Evolutionary conservation across 1,140 invertebrate genomes (phyloP).

Genomic region (Orussus abietinus): DNA sequence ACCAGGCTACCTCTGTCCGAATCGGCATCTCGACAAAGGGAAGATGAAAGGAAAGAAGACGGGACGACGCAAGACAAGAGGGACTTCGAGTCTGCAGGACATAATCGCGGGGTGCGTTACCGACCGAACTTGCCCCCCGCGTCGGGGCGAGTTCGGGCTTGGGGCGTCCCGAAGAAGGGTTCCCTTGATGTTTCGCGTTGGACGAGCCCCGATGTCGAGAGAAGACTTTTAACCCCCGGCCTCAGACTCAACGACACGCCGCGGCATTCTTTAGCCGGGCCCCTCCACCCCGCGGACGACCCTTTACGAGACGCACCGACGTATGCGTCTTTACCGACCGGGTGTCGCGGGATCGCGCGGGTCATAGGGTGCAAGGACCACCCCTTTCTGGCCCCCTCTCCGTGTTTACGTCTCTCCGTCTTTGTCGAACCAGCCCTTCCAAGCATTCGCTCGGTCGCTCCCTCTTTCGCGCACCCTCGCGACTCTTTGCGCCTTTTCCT

Average conservation of each 20-base stretch:
- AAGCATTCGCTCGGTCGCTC: slow-evolving; percentile 16
- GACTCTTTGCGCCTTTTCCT: not conserved
- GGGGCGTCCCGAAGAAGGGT: slow-evolving; percentile 1
- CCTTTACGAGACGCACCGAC: not conserved
- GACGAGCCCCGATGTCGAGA: not conserved
- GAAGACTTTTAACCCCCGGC: slow-evolving; percentile 1
- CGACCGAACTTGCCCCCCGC: not conserved
- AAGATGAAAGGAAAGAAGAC: not conserved
- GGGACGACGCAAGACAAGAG: not conserved
- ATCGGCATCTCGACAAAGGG: no score
- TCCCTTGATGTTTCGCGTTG: slow-evolving; percentile 1
- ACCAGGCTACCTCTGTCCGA: no score
- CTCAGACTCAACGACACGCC: slow-evolving; percentile 2
- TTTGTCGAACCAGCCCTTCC: not conserved
- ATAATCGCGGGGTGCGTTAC: not conserved
- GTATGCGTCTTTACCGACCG: not conserved
- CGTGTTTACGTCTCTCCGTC: slow-evolving; percentile 2
- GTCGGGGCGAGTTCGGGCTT: not conserved
- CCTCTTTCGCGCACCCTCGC: slow-evolving; percentile 22
- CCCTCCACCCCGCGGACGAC: no score
- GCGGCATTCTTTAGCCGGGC: not conserved
- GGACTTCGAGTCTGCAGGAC: not conserved
- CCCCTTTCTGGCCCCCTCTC: slow-evolving; percentile 9
- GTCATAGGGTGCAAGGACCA: slow-evolving; percentile 22
- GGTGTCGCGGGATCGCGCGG: slow-evolving; percentile 1